Base-by-base conservation (phyloP, 2,888 invertebrate genomes). In the Patella pellucida region DNA sequence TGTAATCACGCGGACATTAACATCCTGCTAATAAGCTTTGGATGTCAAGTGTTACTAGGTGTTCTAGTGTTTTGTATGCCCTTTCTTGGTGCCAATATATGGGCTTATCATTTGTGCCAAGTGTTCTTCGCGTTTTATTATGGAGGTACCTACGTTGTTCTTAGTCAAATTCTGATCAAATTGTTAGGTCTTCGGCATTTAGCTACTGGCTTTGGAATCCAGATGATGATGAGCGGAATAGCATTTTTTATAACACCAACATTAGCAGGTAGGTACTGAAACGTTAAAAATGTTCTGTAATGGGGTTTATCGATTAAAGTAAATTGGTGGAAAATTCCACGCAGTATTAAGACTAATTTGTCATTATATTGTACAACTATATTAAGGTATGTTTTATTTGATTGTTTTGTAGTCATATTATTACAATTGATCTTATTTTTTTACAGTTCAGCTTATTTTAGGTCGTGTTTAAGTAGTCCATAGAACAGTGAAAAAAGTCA, bases 231-330 rank as follows among this genome's bases (percentile, higher is more conserved):
- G 62, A 23, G 19, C 3, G 62, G 62, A 5, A 62, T 23, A 12
- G 62, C 62, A 19, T 62, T 62, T 62, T 62, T 62, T 14, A 9
- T 62, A 23, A 62, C 62, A 62, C 62, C 62, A 9, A 62, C 62
- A 15, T 14, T 62, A 3, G 62, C 62, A 62, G 62, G 62, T 62
- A 23, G 23, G 62, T 62, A 41, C 41, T 41, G 41, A 41, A 41
- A 41, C 9, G 41, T 41, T 41, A 41, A 41, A 31, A 41, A 41
- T 41, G 9, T 9, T 41, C 41, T 41, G 41, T 41, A 9, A 41
- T 41, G 41, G 41, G 41, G 1, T 1, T 41, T 41, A 41, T 41
- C 31, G 41, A 41, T 41, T 9, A 41, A 41, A 9, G 41, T 41
- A 41, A 41, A 41, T 9, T 9, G 9, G 9, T 41, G 41, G 41